A percentile compares a stretch with the other conserved stretches of the same genome.
Evolutionary conservation across 2,888 invertebrate genomes (phyloP).

Genomic region (Aleiodes leptofemur): DNA sequence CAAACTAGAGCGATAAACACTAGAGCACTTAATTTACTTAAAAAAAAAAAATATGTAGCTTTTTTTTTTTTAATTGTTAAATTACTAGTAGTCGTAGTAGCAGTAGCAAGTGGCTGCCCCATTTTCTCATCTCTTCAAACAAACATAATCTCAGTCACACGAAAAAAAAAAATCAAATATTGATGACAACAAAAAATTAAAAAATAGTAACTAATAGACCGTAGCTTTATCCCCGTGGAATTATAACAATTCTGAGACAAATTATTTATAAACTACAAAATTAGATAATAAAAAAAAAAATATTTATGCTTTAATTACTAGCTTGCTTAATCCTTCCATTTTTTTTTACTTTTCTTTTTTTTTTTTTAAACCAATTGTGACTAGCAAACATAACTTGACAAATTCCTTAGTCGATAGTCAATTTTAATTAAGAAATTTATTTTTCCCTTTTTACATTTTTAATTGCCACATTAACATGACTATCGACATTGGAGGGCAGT

Average conservation of each 20-base stretch:
- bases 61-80: conserved; percentile 52
- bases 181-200: conserved; percentile 56
- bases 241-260: conserved; percentile 42
- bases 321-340: conserved; percentile 61
- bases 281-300: conserved; percentile 39
- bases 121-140: conserved; percentile 39
- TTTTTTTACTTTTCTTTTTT: conserved; percentile 48
- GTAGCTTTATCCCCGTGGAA: conserved; percentile 50
- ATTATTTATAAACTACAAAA: conserved; percentile 44
- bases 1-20: conserved; percentile 53
- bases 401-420: conserved; percentile 65
- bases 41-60: conserved; percentile 42
- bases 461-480: conserved; percentile 34
- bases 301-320: conserved; percentile 60
- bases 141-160: conserved; percentile 47
- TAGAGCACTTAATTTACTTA: conserved; percentile 19
- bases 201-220: conserved; percentile 74
- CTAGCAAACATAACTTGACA: conserved; percentile 73
- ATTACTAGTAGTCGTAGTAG: conserved; percentile 56
- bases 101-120: conserved; percentile 53
- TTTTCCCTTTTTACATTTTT: conserved; percentile 1
- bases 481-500: conserved; percentile 59
- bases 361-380: conserved; percentile 71
- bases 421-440: conserved; percentile 8
- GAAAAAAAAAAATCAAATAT: conserved; percentile 50